A percentile compares a stretch with the other conserved stretches of the same genome.
Conservation (phyloP, 2,797 vertebrate species). For the Knipowitschia caucasica region DNA sequence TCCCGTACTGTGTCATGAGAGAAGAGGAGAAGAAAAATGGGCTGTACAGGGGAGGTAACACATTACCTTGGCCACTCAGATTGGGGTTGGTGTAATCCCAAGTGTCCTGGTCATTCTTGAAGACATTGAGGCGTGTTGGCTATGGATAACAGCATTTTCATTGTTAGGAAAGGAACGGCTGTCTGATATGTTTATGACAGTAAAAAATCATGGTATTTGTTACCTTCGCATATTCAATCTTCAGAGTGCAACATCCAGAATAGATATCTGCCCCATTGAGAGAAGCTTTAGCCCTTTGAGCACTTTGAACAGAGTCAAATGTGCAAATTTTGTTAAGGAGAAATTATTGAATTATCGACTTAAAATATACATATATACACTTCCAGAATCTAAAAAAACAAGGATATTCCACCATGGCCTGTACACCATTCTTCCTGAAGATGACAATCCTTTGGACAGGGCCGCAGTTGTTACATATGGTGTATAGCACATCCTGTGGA, state of each 20-base stretch:
- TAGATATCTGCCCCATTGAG: conserved; percentile 96
- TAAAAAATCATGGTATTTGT: conserved; percentile 16
- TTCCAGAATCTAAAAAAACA: conserved; percentile 27
- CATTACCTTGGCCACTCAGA: conserved; percentile 92
- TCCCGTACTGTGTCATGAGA: conserved; percentile 63
- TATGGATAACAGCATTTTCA: conserved; percentile 40
- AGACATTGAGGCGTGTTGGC: conserved; percentile 94
- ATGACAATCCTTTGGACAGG: conserved; percentile 96
- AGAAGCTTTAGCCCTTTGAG: conserved; percentile 94
- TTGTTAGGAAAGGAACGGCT: background rate
- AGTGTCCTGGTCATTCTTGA: conserved; percentile 97
- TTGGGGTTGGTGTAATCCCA: conserved; percentile 97
- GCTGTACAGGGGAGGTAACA: conserved; percentile 6
- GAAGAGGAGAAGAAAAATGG: conserved; percentile 48
- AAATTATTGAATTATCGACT: conserved; percentile 6
- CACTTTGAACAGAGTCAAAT: conserved; percentile 94
- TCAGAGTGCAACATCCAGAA: conserved; percentile 94
- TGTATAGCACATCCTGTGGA: conserved; percentile 90
- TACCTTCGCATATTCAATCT: conserved; percentile 98
- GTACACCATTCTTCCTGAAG: conserved; percentile 95
- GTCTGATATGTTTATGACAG: background rate
- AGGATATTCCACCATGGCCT: conserved; percentile 99
- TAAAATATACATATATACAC: background rate
- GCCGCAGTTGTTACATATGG: conserved; percentile 95
- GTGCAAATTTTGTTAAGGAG: conserved; percentile 73